A percentile compares a stretch with the other conserved stretches of the same genome.
Evolutionary conservation across 2,888 invertebrate species (phyloP).

Genomic region (Dryobota labecula): DNA sequence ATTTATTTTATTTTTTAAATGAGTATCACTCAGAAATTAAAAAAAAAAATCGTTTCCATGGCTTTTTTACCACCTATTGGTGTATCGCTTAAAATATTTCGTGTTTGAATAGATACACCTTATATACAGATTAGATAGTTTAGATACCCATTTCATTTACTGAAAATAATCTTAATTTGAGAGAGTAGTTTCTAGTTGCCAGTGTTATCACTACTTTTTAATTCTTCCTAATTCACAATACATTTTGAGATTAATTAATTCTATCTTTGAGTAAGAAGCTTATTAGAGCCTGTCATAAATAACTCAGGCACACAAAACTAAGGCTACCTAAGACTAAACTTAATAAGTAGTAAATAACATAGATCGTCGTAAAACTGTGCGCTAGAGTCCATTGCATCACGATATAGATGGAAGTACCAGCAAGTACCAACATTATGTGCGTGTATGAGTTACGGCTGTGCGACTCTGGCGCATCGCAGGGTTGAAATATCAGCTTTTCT

Average conservation of each 20-base stretch:
- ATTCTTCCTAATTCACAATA: background rate
- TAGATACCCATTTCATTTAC: background rate
- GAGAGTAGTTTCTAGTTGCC: too few relatives aligned
- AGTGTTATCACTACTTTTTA: background rate
- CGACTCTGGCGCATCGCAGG: slow-evolving; percentile 59
- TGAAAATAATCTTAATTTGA: background rate
- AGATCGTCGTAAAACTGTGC: slow-evolving; percentile 58
- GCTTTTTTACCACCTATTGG: too few relatives aligned
- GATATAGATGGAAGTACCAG: slow-evolving; percentile 58
- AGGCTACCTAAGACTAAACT: slow-evolving; percentile 38
- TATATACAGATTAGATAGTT: too few relatives aligned
- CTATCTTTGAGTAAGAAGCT: background rate
- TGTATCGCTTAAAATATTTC: too few relatives aligned
- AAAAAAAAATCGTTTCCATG: too few relatives aligned
- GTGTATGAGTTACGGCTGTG: slow-evolving; percentile 64
- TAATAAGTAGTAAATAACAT: slow-evolving; percentile 62
- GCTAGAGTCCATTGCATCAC: slow-evolving; percentile 68
- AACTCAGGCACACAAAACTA: slow-evolving; percentile 19
- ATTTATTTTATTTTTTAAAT: too few relatives aligned
- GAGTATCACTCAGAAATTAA: too few relatives aligned
- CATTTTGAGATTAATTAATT: background rate
- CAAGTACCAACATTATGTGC: slow-evolving; percentile 50
- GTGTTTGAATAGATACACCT: too few relatives aligned
- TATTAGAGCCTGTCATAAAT: slow-evolving; percentile 2
- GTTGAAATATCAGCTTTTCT: slow-evolving; percentile 37